These are phyloP conservation scores for Willowsia nigromaculata DNA, from an alignment of 2,888 invertebrate genomes.

Conservation along the genomic window DNA sequence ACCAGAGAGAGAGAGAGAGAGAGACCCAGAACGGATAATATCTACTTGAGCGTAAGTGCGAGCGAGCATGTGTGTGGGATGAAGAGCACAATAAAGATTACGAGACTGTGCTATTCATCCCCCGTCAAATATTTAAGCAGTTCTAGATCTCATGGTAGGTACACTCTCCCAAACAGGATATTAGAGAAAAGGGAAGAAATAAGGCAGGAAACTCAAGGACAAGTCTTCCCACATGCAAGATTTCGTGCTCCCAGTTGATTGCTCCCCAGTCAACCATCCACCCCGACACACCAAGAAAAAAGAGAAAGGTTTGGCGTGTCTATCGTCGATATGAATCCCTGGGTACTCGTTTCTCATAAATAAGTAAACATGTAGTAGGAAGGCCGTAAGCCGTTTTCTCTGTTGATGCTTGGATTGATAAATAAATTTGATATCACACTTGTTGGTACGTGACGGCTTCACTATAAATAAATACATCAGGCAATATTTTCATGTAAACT, in stretches of 20 bases:
- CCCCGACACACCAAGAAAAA: background rate
- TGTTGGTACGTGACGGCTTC: background rate
- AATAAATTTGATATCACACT: slow-evolving; percentile 4
- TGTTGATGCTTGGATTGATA: background rate
- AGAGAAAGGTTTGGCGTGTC: background rate
- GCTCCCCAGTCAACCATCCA: slow-evolving; percentile 26
- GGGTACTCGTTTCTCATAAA: slow-evolving; percentile 28
- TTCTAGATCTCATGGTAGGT: background rate
- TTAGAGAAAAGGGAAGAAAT: background rate
- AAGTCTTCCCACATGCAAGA: background rate
- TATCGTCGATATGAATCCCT: background rate
- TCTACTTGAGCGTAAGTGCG: slow-evolving; percentile 2
- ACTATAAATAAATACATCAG: background rate
- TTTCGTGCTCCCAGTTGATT: slow-evolving; percentile 17
- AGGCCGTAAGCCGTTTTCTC: background rate
- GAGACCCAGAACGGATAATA: no score
- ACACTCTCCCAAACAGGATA: background rate
- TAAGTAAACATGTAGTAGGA: background rate
- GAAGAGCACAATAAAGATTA: slow-evolving; percentile 20
- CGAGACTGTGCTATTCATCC: background rate
- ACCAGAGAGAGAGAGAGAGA: no score
- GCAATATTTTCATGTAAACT: no score
- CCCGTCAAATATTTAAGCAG: slow-evolving; percentile 40
- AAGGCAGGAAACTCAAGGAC: background rate
- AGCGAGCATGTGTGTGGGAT: background rate